Base-by-base conservation (phyloP, 2,888 invertebrate species). In the Lepetodrilus schrolli region DNA sequence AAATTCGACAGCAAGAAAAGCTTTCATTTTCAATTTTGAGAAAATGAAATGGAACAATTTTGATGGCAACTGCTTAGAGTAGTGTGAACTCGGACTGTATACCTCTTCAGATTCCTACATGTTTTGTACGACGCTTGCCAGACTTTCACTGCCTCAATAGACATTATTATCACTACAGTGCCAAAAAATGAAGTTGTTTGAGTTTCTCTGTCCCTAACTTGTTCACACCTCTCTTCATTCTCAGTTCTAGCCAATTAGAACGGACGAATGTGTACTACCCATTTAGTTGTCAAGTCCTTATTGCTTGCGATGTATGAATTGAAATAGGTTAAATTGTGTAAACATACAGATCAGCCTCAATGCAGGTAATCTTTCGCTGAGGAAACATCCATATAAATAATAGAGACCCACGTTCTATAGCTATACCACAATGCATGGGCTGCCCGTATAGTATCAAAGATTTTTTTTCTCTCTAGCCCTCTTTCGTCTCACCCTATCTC, bases 291-390 rank as follows among this genome's bases (percentile, higher is more conserved):
- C 43, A 43, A 8, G 17, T 4, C 8, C 43, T 43, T 43, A 43
- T n/a, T 43, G 4, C 43, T 43, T 43, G 13, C 43, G 13, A 17
- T 17, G 43, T 17, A 43, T 13, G 43, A 17, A 13, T 26, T 30
- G 26, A 30, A 58, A 34, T 58, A 43, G 58, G 58, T 58, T 58
- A 58, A 34, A 30, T 8, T 58, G 34, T 58, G 58, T 58, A 58
- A 58, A 58, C 30, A 58, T 58, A 30, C 21, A 17, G 58, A 58
- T 17, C 30, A 30, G 17, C 26, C 58, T 58, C n/a, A 58, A 58
- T 58, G 30, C 34, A 58, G 58, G 34, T 58, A n/a, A n/a, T 30
- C 58, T 58, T 17, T 43, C 17, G 10, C 43, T 43, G 43, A 17
- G 13, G 17, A 17, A 43, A 43, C 43, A 17, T 43, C n/a, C 43